These are phyloP conservation scores for Drosophila acutilabella DNA, from an alignment of 2,888 invertebrate species.

Conservation along the genomic window DNA sequence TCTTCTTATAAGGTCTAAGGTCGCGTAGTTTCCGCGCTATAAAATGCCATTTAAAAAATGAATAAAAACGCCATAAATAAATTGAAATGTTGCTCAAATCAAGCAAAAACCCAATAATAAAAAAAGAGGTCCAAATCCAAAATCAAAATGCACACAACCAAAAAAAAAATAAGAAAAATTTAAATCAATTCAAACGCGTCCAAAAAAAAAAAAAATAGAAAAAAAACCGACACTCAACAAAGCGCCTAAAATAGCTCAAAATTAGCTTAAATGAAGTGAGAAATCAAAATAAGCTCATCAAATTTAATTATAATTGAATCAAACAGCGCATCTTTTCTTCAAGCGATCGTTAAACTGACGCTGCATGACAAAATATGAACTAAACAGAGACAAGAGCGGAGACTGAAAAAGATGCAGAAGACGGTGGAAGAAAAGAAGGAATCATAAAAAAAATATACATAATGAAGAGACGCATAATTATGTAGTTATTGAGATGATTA, in stretches of 20 bases:
- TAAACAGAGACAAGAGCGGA: not conserved
- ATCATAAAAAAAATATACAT: not conserved
- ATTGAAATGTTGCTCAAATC: constrained; percentile 67
- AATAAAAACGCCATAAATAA: constrained; percentile 76
- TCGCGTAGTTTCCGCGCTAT: constrained; percentile 59
- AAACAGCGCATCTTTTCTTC: constrained; percentile 49
- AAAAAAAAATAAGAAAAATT: constrained; percentile 27
- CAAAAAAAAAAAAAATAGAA: constrained; percentile 30
- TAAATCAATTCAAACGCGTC: constrained; percentile 54
- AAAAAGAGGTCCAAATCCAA: constrained; percentile 21
- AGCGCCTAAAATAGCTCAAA: constrained; percentile 62
- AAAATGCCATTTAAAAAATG: constrained; percentile 70
- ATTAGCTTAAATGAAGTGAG: constrained; percentile 79
- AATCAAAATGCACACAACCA: constrained; percentile 9
- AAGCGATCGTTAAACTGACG: constrained; percentile 73
- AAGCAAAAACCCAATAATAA: constrained; percentile 31
- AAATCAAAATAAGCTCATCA: constrained; percentile 78
- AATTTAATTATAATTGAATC: constrained; percentile 70
- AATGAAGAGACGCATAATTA: constrained; percentile 8
- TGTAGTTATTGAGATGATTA: not conserved
- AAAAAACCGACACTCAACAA: constrained; percentile 49
- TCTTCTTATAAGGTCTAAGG: constrained; percentile 33
- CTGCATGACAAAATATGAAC: constrained; percentile 62
- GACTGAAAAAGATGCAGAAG: constrained; percentile 1
- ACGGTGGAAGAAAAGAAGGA: not conserved